Percentiles rank a stretch among this genome's conserved stretches.
Evolutionary conservation across 2,888 invertebrate genomes (phyloP).

Genomic region (Nasonia oneida): DNA sequence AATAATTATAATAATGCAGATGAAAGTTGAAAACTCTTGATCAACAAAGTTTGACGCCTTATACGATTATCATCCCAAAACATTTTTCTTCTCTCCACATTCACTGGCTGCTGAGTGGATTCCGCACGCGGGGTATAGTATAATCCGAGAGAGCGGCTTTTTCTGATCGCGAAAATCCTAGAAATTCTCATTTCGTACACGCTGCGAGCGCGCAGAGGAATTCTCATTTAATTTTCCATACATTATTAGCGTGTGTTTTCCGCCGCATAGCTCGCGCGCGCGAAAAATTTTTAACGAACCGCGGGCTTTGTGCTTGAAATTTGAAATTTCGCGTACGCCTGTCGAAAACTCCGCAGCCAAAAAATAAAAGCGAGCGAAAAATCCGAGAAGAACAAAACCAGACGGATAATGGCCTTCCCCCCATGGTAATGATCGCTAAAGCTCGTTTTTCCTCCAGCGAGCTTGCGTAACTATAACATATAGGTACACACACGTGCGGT

Average conservation of each 20-base stretch:
- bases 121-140: neutral
- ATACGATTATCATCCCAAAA: no score
- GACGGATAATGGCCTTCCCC: no score
- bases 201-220: neutral
- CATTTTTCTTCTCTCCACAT: no score
- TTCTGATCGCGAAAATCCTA: neutral
- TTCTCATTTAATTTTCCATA: neutral
- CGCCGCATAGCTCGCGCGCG: neutral
- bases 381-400: no score
- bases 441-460: neutral
- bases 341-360: neutral
- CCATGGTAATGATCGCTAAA: no score
- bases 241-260: neutral
- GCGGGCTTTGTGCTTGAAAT: neutral
- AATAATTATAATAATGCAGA: neutral
- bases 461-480: no score
- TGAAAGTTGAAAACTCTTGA: neutral
- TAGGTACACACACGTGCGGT: neutral
- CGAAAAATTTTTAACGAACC: neutral
- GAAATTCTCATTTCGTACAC: slow-evolving; percentile 2
- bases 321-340: neutral
- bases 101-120: neutral
- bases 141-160: neutral
- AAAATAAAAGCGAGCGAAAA: neutral
- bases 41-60: no score